Evolutionary conservation across 2,797 vertebrate genomes (phyloP), one percentile per base, ranked within the genome.

Genomic region (Hydrolagus colliei): DNA sequence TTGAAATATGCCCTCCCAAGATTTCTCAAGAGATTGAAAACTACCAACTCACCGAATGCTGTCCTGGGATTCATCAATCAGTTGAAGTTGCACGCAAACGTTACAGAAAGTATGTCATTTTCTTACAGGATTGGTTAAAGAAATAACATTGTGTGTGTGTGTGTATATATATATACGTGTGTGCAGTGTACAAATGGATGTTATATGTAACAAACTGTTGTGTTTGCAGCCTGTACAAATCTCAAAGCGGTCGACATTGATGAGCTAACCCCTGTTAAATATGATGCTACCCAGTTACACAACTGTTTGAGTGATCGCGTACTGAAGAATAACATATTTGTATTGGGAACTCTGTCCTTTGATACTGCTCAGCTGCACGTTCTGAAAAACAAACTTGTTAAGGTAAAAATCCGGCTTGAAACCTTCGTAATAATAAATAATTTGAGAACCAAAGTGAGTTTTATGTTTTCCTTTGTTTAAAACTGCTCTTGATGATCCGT

Each of bases 1-100:
- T 11, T 84, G 20, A 35, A 52, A 11, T 27, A 84, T 68, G 79
- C 79, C n/a, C 79, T 84, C 32, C 79, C 79, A 52, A 71, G 65
- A 84, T 84, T 84, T 35, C 67, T 71, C 79, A 84, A 71, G 79
- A 84, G 71, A 84, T 20, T 84, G n/a, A 84, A 84, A 27, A 35
- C 1, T 41, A 41, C 20, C 16, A 84, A 6, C 67, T 16, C 79
- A 84, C 79, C 79, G 9, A 84, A 11, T 35, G 79, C 41, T 41
- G 32, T 71, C 8, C 32, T 84, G 3, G 22, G 16, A 9, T 84
- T 71, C n/a, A 84, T 84, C 41, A 20, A 52, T 20, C 79, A 71
- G 14, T 35, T 84, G 27, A 18, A 71, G 32, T 10, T 84, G 41
- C 32, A 2, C 11, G 18, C 79, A 52, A 10, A 71, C 32, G 9